These are phyloP conservation scores for Apeltes quadracus DNA, from an alignment of 2,113 vertebrate genomes.

Conservation along the genomic window DNA sequence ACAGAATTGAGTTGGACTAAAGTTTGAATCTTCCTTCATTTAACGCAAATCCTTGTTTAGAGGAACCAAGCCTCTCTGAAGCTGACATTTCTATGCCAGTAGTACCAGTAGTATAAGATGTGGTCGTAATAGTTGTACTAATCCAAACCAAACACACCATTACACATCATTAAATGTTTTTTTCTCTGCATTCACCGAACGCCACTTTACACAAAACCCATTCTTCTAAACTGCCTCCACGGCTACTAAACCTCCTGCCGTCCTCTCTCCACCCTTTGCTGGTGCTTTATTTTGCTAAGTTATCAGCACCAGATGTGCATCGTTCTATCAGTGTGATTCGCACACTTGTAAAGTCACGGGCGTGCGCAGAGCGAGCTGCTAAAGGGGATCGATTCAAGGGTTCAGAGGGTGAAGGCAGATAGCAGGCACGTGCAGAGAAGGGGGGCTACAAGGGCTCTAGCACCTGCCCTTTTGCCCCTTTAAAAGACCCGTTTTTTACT, in stretches of 20 bases:
- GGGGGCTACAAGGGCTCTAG: too few relatives aligned
- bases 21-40: too few relatives aligned
- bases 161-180: conserved; percentile 30
- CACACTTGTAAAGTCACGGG: conserved; percentile 8
- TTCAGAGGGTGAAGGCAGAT: conserved; percentile 39
- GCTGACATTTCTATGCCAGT: neutral
- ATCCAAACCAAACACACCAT: conserved; percentile 46
- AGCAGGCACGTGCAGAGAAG: too few relatives aligned
- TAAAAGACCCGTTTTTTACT: too few relatives aligned
- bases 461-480: too few relatives aligned
- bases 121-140: conserved; percentile 12
- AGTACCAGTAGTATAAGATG: conserved; percentile 6
- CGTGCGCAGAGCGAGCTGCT: conserved; percentile 18
- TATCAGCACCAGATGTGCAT: conserved; percentile 34
- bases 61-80: neutral
- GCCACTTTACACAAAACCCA: neutral
- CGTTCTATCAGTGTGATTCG: conserved; percentile 30
- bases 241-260: neutral
- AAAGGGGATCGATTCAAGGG: conserved; percentile 4
- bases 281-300: conserved; percentile 1
- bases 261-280: neutral
- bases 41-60: neutral
- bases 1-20: too few relatives aligned
- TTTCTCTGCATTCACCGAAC: conserved; percentile 23
- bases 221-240: conserved; percentile 24